Percentiles rank a stretch among this genome's conserved stretches.
Evolutionary conservation across 2,113 vertebrate genomes (phyloP).

Genomic region (Nettapus auritus): DNA sequence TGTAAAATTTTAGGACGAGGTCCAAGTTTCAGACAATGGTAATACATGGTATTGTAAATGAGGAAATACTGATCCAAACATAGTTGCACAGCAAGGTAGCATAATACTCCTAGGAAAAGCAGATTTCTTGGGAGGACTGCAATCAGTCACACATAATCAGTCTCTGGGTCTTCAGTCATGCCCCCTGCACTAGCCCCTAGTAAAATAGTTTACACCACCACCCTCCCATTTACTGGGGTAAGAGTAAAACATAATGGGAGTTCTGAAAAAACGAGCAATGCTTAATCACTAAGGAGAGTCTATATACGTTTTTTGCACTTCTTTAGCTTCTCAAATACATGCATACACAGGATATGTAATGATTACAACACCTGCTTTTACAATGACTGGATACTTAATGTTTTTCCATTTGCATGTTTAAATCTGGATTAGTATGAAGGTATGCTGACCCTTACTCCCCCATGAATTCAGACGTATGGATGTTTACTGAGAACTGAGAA

Average conservation of each 20-base stretch:
- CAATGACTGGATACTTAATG: background rate
- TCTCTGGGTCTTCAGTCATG: background rate
- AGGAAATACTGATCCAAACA: background rate
- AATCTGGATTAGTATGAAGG: background rate
- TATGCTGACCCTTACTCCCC: background rate
- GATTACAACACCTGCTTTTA: background rate
- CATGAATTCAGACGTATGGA: background rate
- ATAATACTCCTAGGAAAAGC: constrained; percentile 8
- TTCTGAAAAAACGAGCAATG: background rate
- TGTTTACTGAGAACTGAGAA: background rate
- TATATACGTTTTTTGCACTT: background rate
- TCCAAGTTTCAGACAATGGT: background rate
- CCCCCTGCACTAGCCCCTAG: background rate
- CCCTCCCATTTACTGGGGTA: background rate
- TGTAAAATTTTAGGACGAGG: background rate
- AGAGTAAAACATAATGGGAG: background rate
- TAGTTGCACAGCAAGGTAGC: background rate
- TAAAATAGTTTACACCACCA: background rate
- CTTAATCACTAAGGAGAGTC: background rate
- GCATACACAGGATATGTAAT: background rate
- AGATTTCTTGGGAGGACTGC: constrained; percentile 22
- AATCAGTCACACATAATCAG: background rate
- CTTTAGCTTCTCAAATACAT: background rate
- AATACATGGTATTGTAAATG: background rate
- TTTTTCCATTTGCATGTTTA: background rate